Percentiles rank a stretch among this genome's conserved stretches.
These are phyloP conservation scores for Thaleichthys pacificus DNA, from an alignment of 2,797 vertebrate species.

Conservation along the genomic window DNA sequence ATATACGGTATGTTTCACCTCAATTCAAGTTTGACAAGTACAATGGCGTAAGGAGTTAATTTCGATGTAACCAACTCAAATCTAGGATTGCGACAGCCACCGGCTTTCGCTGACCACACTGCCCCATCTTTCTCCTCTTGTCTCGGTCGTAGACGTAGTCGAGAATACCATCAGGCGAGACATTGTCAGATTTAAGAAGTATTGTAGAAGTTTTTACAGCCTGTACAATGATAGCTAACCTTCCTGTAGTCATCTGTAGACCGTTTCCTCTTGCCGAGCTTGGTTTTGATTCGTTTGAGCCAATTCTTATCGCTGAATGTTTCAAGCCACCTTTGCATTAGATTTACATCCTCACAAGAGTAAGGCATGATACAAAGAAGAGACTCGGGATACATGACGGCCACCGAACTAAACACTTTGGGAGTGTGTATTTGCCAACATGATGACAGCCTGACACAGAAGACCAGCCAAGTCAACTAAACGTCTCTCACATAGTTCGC, in stretches of 20 bases:
- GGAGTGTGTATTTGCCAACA: conserved; percentile 15
- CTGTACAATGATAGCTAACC: conserved; percentile 19
- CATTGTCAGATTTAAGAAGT: not conserved
- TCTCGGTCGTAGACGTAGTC: not conserved
- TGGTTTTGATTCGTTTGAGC: not conserved
- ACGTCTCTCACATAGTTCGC: not conserved
- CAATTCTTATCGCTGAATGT: conserved; percentile 9
- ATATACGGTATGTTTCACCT: not conserved
- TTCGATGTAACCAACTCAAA: not conserved
- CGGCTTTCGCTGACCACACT: conserved; percentile 7
- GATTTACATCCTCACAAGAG: not conserved
- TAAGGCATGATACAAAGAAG: conserved; percentile 26
- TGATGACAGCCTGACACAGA: conserved; percentile 20
- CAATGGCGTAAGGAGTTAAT: not conserved
- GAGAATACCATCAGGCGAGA: not conserved
- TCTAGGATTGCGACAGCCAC: not conserved
- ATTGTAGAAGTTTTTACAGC: conserved; percentile 24
- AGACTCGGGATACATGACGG: not conserved
- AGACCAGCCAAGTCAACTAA: conserved; percentile 27
- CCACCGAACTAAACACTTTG: not conserved
- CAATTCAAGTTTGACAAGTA: not conserved
- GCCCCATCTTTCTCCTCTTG: conserved; percentile 16
- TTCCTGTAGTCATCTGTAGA: not conserved
- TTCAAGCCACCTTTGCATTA: conserved; percentile 14
- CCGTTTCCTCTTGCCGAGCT: conserved; percentile 3